Evolutionary conservation across 2,797 vertebrate species (phyloP).

Genomic region (Sebastes melanostomus): DNA sequence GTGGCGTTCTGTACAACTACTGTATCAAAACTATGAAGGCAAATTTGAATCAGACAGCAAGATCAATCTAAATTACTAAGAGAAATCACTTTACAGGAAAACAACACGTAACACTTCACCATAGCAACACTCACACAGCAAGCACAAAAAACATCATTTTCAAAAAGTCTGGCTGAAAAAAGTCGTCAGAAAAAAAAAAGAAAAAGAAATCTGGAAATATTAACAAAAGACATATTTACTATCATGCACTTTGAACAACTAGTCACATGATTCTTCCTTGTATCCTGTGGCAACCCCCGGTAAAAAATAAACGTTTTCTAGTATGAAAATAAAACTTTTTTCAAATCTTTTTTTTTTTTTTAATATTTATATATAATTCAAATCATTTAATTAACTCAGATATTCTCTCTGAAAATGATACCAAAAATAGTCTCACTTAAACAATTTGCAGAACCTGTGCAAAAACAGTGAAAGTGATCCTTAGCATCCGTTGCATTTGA

Average conservation of each 20-base stretch:
- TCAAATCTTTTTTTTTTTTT: conserved; percentile 69
- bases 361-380: conserved; percentile 77
- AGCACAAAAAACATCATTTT: conserved; percentile 90
- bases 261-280: conserved; percentile 86
- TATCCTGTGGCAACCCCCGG: conserved; percentile 87
- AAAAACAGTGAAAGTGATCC: conserved; percentile 92
- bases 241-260: conserved; percentile 88
- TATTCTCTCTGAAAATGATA: conserved; percentile 93
- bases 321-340: conserved; percentile 99
- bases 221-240: conserved; percentile 86
- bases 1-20: conserved; percentile 89
- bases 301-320: conserved; percentile 90
- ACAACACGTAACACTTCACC: conserved; percentile 89
- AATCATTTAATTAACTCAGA: conserved; percentile 87
- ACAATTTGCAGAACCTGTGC: conserved; percentile 93
- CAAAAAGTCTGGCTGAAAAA: conserved; percentile 78
- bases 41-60: conserved; percentile 90
- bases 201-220: conserved; percentile 76
- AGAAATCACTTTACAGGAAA: conserved; percentile 87
- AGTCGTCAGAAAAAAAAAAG: conserved; percentile 71
- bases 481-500: conserved; percentile 92
- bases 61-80: conserved; percentile 87
- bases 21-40: conserved; percentile 96
- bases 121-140: conserved; percentile 95
- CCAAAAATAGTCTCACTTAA: conserved; percentile 96